Conservation (phyloP, 2,888 invertebrate species). For the Imbricaverruca yamaguchii region DNA sequence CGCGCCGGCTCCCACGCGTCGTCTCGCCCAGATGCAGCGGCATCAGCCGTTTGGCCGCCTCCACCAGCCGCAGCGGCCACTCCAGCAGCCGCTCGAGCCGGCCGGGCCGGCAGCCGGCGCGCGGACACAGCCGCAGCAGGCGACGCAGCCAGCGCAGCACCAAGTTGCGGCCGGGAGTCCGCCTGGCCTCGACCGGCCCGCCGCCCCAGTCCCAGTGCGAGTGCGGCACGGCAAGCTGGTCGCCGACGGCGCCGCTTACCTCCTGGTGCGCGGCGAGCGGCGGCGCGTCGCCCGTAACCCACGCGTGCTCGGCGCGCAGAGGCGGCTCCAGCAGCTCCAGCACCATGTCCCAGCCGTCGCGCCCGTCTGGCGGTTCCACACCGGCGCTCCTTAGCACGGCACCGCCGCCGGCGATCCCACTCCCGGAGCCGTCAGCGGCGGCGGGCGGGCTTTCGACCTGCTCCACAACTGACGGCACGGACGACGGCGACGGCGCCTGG, state of each 20-base stretch:
- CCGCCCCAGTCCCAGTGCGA: neutral
- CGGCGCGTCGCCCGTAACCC: neutral
- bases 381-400: neutral
- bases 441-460: neutral
- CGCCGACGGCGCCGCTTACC: neutral
- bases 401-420: neutral
- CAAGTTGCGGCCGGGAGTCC: neutral
- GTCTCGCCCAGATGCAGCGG: neutral
- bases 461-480: neutral
- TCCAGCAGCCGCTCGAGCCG: constrained; percentile 8
- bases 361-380: neutral
- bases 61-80: neutral
- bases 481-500: neutral
- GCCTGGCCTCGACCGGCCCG: neutral
- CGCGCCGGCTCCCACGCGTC: neutral
- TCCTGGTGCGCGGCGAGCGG: neutral
- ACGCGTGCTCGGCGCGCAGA: neutral
- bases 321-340: neutral
- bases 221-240: too few relatives aligned
- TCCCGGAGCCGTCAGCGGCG: neutral
- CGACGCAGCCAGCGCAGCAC: constrained; percentile 2
- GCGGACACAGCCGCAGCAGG: constrained; percentile 14
- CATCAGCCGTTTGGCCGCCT: neutral
- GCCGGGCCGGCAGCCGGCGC: neutral
- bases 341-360: neutral